Evolutionary conservation across 2,797 vertebrate genomes (phyloP), one percentile per base, ranked within the genome.

Genomic region (Peromyscus aztecus): DNA sequence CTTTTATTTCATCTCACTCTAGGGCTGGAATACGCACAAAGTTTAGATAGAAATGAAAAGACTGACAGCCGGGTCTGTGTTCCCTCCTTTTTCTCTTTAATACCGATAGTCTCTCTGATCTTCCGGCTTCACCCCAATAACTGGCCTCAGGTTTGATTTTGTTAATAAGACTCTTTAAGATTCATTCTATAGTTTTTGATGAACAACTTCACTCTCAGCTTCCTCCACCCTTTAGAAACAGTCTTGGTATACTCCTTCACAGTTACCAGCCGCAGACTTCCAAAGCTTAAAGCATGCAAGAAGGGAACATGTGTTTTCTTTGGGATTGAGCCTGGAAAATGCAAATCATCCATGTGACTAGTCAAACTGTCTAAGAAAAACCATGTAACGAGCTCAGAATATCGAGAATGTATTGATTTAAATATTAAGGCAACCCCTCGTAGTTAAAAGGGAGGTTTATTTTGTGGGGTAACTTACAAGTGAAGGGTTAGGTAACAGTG

Each of bases 251-350:
- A 90, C 59, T 21, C 37, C n/a, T 89, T 96, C 88, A 52, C 65
- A 76, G 84, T 96, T 73, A 93, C 89, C 80, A 83, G n/a, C 34
- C 19, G 67, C 43, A 93, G 77, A 77, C 57, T 85, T 89, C 17
- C n/a, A 89, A 63, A 75, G 55, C 43, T 93, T 84, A 83, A 78
- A 91, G 55, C 34, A 49, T 34, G 14, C 43, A 80, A 76, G 55
- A 55, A 82, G 92, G 34, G 31, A 82, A 73, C 11, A 17, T 49
- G 31, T 89, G 49, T 81, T 95, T 96, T 86, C 86, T 88, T 94
- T 93, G 43, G 59, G 49, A 85, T n/a, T 37, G 1, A 95, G 27
- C 3, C 57, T 94, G 76, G 76, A 94, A 96, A 95, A 94, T 57
- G 89, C n/a, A 91, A 87, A 96, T 65, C 43, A 90, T 80, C 10